phyloP scores from a whole-genome alignment of 2,113 vertebrate genomes.

The Corythoichthys intestinalis region DNA sequence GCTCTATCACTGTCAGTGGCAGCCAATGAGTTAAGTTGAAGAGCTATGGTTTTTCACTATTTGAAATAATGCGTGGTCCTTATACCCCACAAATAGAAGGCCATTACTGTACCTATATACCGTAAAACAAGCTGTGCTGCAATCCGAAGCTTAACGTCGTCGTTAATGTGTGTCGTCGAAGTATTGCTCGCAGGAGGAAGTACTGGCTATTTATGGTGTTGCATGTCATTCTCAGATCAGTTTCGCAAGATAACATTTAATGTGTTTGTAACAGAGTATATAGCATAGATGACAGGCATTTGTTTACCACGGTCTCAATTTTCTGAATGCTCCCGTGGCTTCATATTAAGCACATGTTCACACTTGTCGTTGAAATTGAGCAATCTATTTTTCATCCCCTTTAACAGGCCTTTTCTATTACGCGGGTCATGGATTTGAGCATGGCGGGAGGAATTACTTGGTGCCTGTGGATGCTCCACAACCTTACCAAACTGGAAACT shows the following conservation, averaged over 20 bases:
- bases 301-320: conserved; percentile 2
- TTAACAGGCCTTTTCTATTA: conserved; percentile 84
- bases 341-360: neutral
- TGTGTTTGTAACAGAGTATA: neutral
- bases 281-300: neutral
- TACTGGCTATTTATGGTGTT: conserved; percentile 1
- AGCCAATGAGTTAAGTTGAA: no score
- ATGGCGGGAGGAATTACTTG: conserved; percentile 81
- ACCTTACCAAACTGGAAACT: conserved; percentile 77
- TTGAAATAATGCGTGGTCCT: no score
- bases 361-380: neutral
- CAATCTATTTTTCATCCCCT: conserved; percentile 10
- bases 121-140: neutral
- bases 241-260: neutral
- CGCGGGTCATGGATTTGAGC: conserved; percentile 83
- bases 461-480: conserved; percentile 82
- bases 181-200: neutral
- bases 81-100: no score
- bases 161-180: neutral
- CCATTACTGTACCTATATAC: neutral
- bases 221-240: neutral
- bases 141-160: neutral
- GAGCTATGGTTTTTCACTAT: no score
- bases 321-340: neutral
- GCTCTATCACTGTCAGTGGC: no score